phyloP scores from a whole-genome alignment of 2,888 invertebrate genomes.

The Mythimna lalbum region DNA sequence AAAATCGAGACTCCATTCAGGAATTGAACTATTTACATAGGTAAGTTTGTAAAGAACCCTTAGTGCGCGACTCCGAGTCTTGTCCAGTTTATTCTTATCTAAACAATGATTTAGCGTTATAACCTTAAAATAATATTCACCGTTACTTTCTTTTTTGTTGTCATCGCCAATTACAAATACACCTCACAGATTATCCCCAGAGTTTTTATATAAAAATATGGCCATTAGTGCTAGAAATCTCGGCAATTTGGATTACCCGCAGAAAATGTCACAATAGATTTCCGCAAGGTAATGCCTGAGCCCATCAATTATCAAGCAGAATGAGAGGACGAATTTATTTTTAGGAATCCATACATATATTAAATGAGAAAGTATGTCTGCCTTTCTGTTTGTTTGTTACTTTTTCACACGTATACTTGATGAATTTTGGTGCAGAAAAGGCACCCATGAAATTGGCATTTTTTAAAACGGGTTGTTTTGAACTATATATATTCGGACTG shows the following conservation, averaged over 20 bases:
- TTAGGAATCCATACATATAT: slow-evolving; percentile 4
- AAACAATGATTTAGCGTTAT: neutral
- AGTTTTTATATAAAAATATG: slow-evolving; percentile 16
- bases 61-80: too few relatives aligned
- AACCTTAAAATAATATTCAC: neutral
- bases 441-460: too few relatives aligned
- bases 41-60: too few relatives aligned
- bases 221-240: slow-evolving; percentile 38
- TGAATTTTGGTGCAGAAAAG: neutral
- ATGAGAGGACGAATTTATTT: slow-evolving; percentile 48
- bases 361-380: neutral
- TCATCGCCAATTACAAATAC: slow-evolving; percentile 26
- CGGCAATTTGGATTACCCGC: slow-evolving; percentile 37
- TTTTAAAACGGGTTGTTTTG: too few relatives aligned
- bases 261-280: slow-evolving; percentile 52
- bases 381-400: neutral
- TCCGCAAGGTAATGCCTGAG: slow-evolving; percentile 45
- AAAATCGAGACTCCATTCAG: too few relatives aligned
- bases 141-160: neutral
- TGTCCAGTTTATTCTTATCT: neutral
- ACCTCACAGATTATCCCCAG: slow-evolving; percentile 2
- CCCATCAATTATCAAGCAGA: slow-evolving; percentile 46
- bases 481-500: too few relatives aligned
- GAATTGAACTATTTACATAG: too few relatives aligned
- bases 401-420: neutral